Percentiles rank a stretch among this genome's conserved stretches.
These are phyloP conservation scores for Phrynocephalus vlangalii DNA, from an alignment of 2,797 vertebrate species.

Conservation along the genomic window DNA sequence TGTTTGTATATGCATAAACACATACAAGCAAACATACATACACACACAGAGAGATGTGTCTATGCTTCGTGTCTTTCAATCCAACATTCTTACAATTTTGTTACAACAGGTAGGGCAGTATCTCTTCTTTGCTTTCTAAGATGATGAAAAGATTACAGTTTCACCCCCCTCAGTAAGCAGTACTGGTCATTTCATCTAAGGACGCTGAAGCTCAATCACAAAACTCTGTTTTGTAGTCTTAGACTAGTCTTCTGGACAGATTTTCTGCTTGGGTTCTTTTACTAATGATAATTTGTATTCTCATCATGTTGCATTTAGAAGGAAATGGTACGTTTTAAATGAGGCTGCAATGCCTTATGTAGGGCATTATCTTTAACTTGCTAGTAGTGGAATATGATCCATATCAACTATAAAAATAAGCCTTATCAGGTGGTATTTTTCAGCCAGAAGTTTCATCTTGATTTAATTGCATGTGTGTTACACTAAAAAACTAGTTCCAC, in stretches of 20 bases:
- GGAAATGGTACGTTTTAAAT: conserved; percentile 73
- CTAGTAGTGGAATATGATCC: conserved; percentile 34
- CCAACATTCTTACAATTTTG: not conserved
- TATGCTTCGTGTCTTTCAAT: not conserved
- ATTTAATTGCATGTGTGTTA: conserved; percentile 59
- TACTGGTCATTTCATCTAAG: conserved; percentile 62
- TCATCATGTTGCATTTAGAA: conserved; percentile 67
- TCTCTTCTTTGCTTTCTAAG: not conserved
- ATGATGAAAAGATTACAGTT: conserved; percentile 49
- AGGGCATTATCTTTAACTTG: conserved; percentile 44
- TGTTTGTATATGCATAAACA: not conserved
- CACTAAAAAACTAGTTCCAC: conserved; percentile 38
- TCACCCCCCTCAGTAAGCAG: conserved; percentile 52
- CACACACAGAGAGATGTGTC: no score
- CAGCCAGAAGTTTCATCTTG: conserved; percentile 49
- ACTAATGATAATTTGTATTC: conserved; percentile 79
- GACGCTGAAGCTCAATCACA: conserved; percentile 58
- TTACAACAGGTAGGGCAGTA: not conserved
- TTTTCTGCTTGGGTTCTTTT: conserved; percentile 75
- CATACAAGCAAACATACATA: not conserved
- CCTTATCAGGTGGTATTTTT: not conserved
- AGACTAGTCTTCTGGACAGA: conserved; percentile 73
- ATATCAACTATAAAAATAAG: conserved; percentile 20
- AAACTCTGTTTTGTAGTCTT: conserved; percentile 70
- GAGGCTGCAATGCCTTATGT: conserved; percentile 48